A percentile compares a stretch with the other conserved stretches of the same genome.
Evolutionary conservation across 2,888 invertebrate genomes (phyloP).

Genomic region (Gonocerus acuteangulatus): DNA sequence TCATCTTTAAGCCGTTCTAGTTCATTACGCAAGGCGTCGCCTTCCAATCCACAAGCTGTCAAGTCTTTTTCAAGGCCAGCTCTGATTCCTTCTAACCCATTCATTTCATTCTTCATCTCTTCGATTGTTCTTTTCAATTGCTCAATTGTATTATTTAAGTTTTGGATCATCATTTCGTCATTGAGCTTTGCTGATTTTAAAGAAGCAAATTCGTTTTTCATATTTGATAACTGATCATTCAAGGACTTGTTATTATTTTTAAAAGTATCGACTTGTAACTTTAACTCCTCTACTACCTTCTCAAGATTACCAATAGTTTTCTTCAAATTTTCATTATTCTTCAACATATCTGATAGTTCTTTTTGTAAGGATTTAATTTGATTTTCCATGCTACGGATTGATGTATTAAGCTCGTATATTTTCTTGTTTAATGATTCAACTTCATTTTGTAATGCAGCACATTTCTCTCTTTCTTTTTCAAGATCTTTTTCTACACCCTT

Average conservation of each 20-base stretch:
- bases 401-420: background rate
- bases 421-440: conserved; percentile 7
- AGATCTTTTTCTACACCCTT: conserved; percentile 20
- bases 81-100: background rate
- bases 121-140: background rate
- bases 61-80: conserved; percentile 13
- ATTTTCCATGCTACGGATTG: background rate
- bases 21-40: background rate
- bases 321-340: background rate
- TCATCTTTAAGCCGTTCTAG: conserved; percentile 2
- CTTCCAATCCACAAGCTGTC: background rate
- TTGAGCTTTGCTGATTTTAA: background rate
- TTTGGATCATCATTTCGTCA: background rate
- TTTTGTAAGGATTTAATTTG: conserved; percentile 5
- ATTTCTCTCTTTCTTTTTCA: background rate
- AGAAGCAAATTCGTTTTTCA: background rate
- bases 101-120: conserved; percentile 5
- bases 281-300: background rate
- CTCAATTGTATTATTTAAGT: background rate
- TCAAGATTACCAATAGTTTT: conserved; percentile 13
- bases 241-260: conserved; percentile 1
- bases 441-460: background rate
- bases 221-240: background rate
- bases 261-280: background rate
- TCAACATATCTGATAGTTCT: background rate